Base-by-base conservation (phyloP, 2,888 invertebrate genomes). In the Cryptocheilus praepositus region DNA sequence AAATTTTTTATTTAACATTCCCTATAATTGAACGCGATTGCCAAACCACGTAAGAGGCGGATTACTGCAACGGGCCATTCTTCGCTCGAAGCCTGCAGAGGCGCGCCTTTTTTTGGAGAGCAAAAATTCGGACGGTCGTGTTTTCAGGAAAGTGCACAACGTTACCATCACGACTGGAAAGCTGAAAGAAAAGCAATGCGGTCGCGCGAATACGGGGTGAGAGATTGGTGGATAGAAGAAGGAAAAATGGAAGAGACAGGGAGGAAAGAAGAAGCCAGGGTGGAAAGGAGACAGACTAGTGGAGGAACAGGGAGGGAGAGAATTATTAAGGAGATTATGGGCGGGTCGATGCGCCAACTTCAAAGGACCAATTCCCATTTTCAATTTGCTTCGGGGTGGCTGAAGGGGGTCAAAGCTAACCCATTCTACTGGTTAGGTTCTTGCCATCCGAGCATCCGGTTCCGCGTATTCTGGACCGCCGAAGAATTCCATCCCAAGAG, bases 301-400 rank as follows among this genome's bases (percentile, higher is more conserved):
- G 22, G 51, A 28, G 52, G 54, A 64, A 71, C 64, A 69, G 61
- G 66, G 63, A 73, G 55, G 62, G 73, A 67, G 76, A 73, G 77
- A 84, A 81, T 84, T 86, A 86, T 86, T 86, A 85, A 81, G 82
- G 80, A 81, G 84, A 81, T 85, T 84, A 85, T 83, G 80, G 81
- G 78, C 78, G 80, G 73, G 76, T 83, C 82, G 77, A 82, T 83
- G 79, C 74, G 74, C 74, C 71, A 82, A 86, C 86, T 86, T 87
- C 87, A 87, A 87, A 87, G 85, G 81, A 85, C 83, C 86, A 83
- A 85, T 86, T 85, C 81, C 83, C 82, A 81, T 85, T 86, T 87
- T 86, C 84, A 85, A 86, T 88, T 87, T 84, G 80, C 77, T 75
- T 65, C 77, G 68, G 55, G 62, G 58, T 58, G 60, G 28, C 45